These are phyloP conservation scores for Ditylenchus dipsaci DNA, from an alignment of 1,140 invertebrate species.

Conservation along the genomic window DNA sequence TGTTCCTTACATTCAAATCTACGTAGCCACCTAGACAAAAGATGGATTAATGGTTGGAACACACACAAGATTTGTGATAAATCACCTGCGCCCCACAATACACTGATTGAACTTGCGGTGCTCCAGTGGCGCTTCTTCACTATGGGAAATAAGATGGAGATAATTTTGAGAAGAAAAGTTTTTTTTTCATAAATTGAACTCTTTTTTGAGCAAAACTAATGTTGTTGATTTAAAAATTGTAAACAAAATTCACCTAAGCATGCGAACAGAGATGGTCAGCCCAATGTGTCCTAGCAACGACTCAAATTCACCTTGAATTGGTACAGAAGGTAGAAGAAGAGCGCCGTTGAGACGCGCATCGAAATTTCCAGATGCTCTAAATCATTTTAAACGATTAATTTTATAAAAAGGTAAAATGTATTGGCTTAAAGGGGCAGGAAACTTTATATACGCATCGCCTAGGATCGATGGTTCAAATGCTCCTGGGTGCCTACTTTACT, in stretches of 20 bases:
- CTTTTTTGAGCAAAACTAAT: no score
- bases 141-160: slow-evolving; percentile 27
- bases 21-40: slow-evolving; percentile 43
- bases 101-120: slow-evolving; percentile 51
- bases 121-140: slow-evolving; percentile 51
- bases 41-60: no score
- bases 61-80: no score
- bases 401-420: no score
- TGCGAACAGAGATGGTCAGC: slow-evolving; percentile 51
- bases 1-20: slow-evolving; percentile 57
- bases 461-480: no score
- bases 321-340: slow-evolving; percentile 54
- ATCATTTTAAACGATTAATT: neutral
- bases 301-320: slow-evolving; percentile 53
- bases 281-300: slow-evolving; percentile 53
- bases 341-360: slow-evolving; percentile 52
- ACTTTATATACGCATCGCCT: no score
- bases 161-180: neutral
- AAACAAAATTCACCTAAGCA: slow-evolving; percentile 51
- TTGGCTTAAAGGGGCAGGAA: no score
- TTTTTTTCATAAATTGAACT: no score
- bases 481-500: no score
- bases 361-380: slow-evolving; percentile 53
- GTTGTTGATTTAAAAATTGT: no score
- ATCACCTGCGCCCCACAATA: slow-evolving; percentile 46